These are phyloP conservation scores for Julus scandinavius DNA, from an alignment of 2,888 invertebrate genomes.

Conservation along the genomic window DNA sequence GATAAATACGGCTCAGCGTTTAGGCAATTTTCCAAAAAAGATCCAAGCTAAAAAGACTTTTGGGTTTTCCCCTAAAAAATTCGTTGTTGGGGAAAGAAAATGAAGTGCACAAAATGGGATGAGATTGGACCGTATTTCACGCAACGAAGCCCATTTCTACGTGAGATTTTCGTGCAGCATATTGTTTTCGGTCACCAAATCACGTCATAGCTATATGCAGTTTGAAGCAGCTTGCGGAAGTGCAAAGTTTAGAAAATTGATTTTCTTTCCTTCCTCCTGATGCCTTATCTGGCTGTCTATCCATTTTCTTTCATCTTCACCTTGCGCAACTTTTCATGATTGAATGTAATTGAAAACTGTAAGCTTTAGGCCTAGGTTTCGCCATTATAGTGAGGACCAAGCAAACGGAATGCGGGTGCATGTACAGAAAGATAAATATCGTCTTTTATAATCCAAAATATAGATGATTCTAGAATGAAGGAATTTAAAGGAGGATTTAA, in stretches of 20 bases:
- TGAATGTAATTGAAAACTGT: constrained; percentile 42
- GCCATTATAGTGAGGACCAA: not conserved
- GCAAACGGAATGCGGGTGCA: constrained; percentile 25
- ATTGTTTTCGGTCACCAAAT: constrained; percentile 54
- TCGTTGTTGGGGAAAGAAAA: constrained; percentile 43
- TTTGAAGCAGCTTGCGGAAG: constrained; percentile 44
- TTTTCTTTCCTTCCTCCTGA: constrained; percentile 48
- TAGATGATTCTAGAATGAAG: constrained; percentile 24
- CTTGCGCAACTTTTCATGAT: constrained; percentile 39
- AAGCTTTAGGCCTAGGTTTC: constrained; percentile 17
- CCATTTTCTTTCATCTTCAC: constrained; percentile 45
- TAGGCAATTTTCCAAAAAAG: not conserved
- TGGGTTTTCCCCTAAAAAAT: constrained; percentile 14
- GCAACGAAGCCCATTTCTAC: constrained; percentile 46
- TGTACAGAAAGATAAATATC: constrained; percentile 39
- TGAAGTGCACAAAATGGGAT: constrained; percentile 53
- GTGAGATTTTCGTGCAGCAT: constrained; percentile 47
- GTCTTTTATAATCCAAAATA: constrained; percentile 32
- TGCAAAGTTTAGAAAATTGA: constrained; percentile 51
- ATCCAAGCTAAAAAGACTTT: constrained; percentile 8
- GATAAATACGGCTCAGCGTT: not conserved
- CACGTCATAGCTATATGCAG: constrained; percentile 48
- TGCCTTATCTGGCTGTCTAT: constrained; percentile 45
- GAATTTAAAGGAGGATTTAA: constrained; percentile 23
- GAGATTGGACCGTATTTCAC: constrained; percentile 54